Conservation (phyloP, 1,140 invertebrate genomes). For the Cardiocondyla obscurior region DNA sequence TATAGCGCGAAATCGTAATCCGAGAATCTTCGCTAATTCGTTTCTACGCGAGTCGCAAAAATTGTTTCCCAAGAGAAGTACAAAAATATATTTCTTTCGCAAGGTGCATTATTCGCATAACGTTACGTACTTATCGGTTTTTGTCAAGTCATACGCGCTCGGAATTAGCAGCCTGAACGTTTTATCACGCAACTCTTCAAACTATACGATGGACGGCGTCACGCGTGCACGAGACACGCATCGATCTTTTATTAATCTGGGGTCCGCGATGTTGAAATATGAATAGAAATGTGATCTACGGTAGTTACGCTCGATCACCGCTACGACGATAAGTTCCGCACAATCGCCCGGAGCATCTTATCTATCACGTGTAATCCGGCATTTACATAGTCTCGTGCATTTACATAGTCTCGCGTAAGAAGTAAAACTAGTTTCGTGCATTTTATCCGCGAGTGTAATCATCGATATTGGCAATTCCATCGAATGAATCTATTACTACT, state of each 20-base stretch:
- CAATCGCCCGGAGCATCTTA: constrained; percentile 40
- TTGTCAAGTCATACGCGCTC: background rate
- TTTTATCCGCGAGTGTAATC: background rate
- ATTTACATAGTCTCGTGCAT: constrained; percentile 64
- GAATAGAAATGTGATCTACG: constrained; percentile 57
- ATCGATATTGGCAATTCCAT: constrained; percentile 20
- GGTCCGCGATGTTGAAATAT: constrained; percentile 33
- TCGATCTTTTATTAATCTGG: constrained; percentile 3
- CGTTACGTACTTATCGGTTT: background rate
- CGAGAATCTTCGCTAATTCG: background rate
- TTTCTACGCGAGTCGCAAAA: background rate
- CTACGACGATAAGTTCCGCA: constrained; percentile 54
- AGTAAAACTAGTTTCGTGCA: background rate
- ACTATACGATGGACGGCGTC: background rate
- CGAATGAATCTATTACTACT: background rate
- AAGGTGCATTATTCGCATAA: background rate
- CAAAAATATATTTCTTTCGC: background rate
- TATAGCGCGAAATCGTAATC: no score
- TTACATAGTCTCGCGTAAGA: constrained; percentile 59
- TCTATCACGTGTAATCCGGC: constrained; percentile 59
- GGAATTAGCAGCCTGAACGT: background rate
- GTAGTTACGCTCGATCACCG: constrained; percentile 66
- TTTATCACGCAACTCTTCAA: background rate
- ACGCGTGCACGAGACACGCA: background rate
- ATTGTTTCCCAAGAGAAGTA: background rate